Percentiles rank a stretch among this genome's conserved stretches.
phyloP scores from a whole-genome alignment of 2,797 vertebrate species.

The Liasis olivaceus region DNA sequence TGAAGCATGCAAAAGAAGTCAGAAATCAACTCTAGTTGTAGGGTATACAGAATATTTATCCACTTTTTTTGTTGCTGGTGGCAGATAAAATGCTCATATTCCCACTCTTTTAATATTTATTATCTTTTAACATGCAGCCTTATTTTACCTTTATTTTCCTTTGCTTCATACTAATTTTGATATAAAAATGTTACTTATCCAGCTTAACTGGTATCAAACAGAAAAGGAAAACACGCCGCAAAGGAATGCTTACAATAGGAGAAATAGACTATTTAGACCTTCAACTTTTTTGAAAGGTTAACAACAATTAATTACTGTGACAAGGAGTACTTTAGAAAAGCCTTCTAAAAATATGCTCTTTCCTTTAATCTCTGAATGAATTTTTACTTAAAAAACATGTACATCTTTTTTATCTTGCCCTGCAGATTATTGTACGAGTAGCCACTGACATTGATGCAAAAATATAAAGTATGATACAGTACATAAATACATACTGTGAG shows the following conservation, averaged over 20 bases:
- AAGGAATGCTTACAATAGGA: constrained; percentile 8
- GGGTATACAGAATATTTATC: not conserved
- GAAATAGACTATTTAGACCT: constrained; percentile 15
- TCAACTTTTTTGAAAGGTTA: constrained; percentile 1
- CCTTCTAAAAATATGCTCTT: not conserved
- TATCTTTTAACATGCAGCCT: not conserved
- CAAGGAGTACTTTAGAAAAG: not conserved
- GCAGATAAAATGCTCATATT: not conserved
- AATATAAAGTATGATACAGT: not conserved
- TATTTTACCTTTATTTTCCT: not conserved
- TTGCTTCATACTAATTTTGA: constrained; percentile 26
- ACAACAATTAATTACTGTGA: rapidly evolving
- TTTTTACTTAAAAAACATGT: constrained; percentile 13
- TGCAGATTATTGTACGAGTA: constrained; percentile 13
- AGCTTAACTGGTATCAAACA: not conserved
- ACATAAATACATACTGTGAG: not conserved
- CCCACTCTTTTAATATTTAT: not conserved
- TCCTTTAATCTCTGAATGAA: constrained; percentile 9
- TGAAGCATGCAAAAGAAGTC: not conserved
- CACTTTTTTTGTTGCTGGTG: no score
- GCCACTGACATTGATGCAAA: not conserved
- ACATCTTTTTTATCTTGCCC: not conserved
- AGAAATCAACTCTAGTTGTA: not conserved
- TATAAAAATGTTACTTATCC: not conserved
- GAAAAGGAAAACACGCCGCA: constrained; percentile 1